Base-by-base conservation (phyloP, 1,140 invertebrate genomes). In the Episyrphus balteatus region DNA sequence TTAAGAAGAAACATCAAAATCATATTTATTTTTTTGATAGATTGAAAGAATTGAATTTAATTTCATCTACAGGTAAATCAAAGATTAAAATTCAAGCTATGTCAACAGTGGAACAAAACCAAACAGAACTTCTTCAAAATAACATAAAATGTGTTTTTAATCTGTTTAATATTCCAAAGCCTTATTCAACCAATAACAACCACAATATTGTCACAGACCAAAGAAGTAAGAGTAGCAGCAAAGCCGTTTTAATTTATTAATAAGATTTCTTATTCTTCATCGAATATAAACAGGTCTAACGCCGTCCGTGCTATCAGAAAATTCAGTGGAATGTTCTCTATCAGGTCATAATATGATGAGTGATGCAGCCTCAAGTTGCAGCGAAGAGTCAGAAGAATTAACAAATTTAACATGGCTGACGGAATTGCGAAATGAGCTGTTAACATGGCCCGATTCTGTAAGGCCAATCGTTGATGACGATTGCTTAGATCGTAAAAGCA, bases 351-450 rank as follows among this genome's bases (percentile, higher is more conserved):
- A 37, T n/a, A 17, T 14, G 36, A 6, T 10, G 15, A n/a, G 15
- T 6, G 13, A 37, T 37, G 36, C 13, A 6, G 36, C 13, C 15
- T 17, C 13, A 10, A 17, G 15, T 37, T 14, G 36, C 11, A 37
- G 36, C 11, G 15, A n/a, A 14, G 60, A 57, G 11, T 59, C 63
- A 15, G 46, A 52, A 8, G 64, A 67, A 18, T 14, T 67, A 13
- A 67, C 64, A 0, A 66, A 62, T 42, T 45, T 67, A 19, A 62
- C 57, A 15, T 67, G 64, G 64, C 48, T 67, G 7, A 52, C 42
- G 11, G 45, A 54, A 44, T 21, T 67, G 2, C 39, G 57, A 13
- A 67, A 66, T 42, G 54, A 66, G 38, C 62, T 49, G 15, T 37
- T 62, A 26, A 51, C 49, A n/a, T 62, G 61, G 59, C 50, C 59